phyloP scores from a whole-genome alignment of 2,113 vertebrate genomes.

The Zootoca vivipara region DNA sequence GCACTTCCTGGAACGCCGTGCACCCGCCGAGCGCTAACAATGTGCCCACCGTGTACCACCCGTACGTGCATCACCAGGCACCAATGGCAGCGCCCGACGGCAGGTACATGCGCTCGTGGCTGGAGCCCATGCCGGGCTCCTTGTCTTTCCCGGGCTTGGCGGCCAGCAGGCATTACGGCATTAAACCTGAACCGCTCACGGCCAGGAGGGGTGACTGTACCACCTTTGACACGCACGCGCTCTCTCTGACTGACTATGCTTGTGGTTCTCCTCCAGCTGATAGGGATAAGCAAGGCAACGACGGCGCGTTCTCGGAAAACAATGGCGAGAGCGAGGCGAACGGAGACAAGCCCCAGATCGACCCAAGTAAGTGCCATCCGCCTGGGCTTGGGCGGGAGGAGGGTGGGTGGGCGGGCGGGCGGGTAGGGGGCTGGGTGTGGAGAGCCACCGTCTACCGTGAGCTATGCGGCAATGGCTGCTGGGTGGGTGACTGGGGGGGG shows the following conservation, averaged over 20 bases:
- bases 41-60: slow-evolving; percentile 88
- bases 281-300: slow-evolving; percentile 87
- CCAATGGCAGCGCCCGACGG: slow-evolving; percentile 86
- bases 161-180: slow-evolving; percentile 90
- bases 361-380: slow-evolving; percentile 86
- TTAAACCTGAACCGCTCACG: slow-evolving; percentile 93
- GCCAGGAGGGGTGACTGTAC: slow-evolving; percentile 86
- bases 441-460: background rate
- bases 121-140: slow-evolving; percentile 90
- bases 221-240: slow-evolving; percentile 91
- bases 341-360: slow-evolving; percentile 83
- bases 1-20: slow-evolving; percentile 91
- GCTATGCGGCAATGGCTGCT: background rate
- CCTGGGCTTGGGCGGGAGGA: background rate
- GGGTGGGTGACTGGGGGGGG: background rate
- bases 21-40: slow-evolving; percentile 83
- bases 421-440: background rate
- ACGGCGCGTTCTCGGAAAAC: slow-evolving; percentile 83
- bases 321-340: slow-evolving; percentile 81
- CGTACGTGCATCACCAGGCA: slow-evolving; percentile 89
- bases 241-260: slow-evolving; percentile 91
- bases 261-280: slow-evolving; percentile 87
- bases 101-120: slow-evolving; percentile 95
- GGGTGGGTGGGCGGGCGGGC: background rate
- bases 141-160: slow-evolving; percentile 94